These are phyloP conservation scores for Sebastes hopkinsi DNA, from an alignment of 2,797 vertebrate species.

Conservation along the genomic window DNA sequence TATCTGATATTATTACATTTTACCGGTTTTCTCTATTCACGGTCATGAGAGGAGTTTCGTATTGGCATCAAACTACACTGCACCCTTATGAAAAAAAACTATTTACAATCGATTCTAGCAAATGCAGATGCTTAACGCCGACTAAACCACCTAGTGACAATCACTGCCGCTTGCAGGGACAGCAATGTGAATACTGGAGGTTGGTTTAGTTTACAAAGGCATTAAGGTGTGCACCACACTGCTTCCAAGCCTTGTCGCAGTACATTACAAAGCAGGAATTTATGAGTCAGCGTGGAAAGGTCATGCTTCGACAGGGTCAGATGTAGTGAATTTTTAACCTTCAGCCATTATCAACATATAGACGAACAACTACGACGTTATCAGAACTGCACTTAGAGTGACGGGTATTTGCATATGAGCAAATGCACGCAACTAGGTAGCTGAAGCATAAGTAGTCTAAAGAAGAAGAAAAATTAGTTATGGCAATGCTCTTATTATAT, in stretches of 20 bases:
- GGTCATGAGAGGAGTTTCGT: background rate
- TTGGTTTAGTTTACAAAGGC: background rate
- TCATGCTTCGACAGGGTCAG: background rate
- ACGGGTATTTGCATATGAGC: background rate
- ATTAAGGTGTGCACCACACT: background rate
- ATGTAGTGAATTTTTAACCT: slow-evolving; percentile 7
- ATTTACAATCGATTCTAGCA: background rate
- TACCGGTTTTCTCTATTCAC: background rate
- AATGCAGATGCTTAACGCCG: background rate
- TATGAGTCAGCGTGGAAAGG: slow-evolving; percentile 26
- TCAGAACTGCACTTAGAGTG: background rate
- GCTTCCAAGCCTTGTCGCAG: background rate
- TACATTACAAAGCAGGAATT: background rate
- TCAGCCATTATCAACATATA: background rate
- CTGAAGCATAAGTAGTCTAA: background rate
- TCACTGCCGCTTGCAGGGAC: background rate
- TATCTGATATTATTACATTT: background rate
- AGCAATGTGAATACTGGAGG: background rate
- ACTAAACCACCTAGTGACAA: background rate
- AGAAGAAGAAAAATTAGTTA: background rate
- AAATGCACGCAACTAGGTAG: background rate
- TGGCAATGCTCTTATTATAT: background rate
- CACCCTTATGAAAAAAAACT: too few species aligned
- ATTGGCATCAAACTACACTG: background rate
- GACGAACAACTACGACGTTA: background rate